phyloP scores from a whole-genome alignment of 2,797 vertebrate species.

The Platalea minor region DNA sequence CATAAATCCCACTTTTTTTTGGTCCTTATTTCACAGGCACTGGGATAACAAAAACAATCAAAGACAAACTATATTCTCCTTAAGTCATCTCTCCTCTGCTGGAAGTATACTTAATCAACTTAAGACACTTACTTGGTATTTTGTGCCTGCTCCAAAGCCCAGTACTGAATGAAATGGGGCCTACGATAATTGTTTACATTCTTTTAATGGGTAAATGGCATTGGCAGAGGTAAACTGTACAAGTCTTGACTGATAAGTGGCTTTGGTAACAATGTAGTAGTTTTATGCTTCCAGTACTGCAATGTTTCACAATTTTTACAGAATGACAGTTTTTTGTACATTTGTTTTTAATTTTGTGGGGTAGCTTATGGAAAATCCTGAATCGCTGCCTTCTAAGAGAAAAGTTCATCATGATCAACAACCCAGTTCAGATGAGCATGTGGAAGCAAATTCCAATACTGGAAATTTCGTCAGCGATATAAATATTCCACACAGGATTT shows the following conservation, averaged over 20 bases:
- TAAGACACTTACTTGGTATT: neutral
- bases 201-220: neutral
- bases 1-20: neutral
- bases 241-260: neutral
- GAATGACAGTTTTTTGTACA: neutral
- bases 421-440: neutral
- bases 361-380: slow-evolving; percentile 40
- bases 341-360: neutral
- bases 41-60: neutral
- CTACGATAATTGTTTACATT: neutral
- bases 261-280: neutral
- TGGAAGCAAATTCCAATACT: slow-evolving; percentile 11
- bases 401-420: slow-evolving; percentile 26
- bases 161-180: neutral
- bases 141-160: neutral
- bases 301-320: neutral
- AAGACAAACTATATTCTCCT: neutral
- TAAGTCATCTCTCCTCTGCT: neutral
- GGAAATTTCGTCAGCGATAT: neutral
- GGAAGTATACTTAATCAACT: neutral
- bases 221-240: neutral
- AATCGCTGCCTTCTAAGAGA: neutral
- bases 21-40: neutral
- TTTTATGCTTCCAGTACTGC: neutral
- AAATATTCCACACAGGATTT: neutral